phyloP scores from a whole-genome alignment of 2,888 invertebrate genomes.

The Mesorhabditis sp. region DNA sequence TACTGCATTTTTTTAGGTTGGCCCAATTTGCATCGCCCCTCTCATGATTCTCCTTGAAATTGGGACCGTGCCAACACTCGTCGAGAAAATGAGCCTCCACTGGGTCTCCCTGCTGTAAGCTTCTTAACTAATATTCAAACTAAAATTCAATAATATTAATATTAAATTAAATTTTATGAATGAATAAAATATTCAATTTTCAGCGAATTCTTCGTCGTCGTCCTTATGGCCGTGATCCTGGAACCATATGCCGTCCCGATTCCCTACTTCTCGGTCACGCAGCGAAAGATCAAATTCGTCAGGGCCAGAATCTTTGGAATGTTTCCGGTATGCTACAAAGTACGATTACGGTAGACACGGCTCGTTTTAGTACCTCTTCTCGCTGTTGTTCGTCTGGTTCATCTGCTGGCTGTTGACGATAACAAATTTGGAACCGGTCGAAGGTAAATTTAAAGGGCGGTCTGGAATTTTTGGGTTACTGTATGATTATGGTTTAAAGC shows the following conservation, averaged over 20 bases:
- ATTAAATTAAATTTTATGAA: too few relatives aligned
- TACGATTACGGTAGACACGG: neutral
- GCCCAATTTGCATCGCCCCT: slow-evolving; percentile 51
- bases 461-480: neutral
- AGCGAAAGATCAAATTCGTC: slow-evolving; percentile 18
- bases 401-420: slow-evolving; percentile 38
- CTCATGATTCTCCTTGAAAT: slow-evolving; percentile 41
- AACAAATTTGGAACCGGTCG: slow-evolving; percentile 32
- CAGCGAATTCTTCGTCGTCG: slow-evolving; percentile 39
- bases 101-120: slow-evolving; percentile 49
- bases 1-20: slow-evolving; percentile 26
- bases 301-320: slow-evolving; percentile 39
- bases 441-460: neutral
- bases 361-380: slow-evolving; percentile 38
- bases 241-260: slow-evolving; percentile 42
- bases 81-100: slow-evolving; percentile 40
- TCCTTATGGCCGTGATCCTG: slow-evolving; percentile 38
- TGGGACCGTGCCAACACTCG: slow-evolving; percentile 37
- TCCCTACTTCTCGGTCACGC: slow-evolving; percentile 27
- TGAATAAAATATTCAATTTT: slow-evolving; percentile 9
- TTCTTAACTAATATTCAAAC: neutral
- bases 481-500: too few relatives aligned
- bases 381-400: slow-evolving; percentile 40
- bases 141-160: too few relatives aligned
- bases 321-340: slow-evolving; percentile 35